phyloP scores from a whole-genome alignment of 2,113 vertebrate species.

The Nanorana parkeri region DNA sequence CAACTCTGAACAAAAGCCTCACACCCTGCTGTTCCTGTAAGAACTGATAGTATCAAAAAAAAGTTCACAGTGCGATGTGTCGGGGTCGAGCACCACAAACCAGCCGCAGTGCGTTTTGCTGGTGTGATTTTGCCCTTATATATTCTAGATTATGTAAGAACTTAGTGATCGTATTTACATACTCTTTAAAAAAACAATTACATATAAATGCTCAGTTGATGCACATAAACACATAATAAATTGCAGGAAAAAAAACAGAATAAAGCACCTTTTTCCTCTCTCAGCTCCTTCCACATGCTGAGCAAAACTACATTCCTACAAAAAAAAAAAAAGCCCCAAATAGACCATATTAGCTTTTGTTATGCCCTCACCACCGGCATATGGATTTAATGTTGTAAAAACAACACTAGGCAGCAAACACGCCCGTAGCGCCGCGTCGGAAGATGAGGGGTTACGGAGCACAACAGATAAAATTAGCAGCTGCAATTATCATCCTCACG shows the following conservation, averaged over 20 bases:
- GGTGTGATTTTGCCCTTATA: too few relatives aligned
- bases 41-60: too few relatives aligned
- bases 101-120: too few relatives aligned
- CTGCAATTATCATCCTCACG: slow-evolving; percentile 1
- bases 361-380: background rate
- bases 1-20: too few relatives aligned
- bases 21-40: too few relatives aligned
- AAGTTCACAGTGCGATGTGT: too few relatives aligned
- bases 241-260: background rate
- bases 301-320: background rate
- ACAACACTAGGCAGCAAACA: background rate
- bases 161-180: too few relatives aligned
- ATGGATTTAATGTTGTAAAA: background rate
- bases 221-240: too few relatives aligned
- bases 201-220: too few relatives aligned
- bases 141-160: too few relatives aligned
- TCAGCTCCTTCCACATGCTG: background rate
- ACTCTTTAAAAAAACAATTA: too few relatives aligned
- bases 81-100: too few relatives aligned
- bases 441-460: background rate
- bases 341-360: background rate
- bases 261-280: background rate
- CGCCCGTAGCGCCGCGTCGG: background rate
- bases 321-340: background rate
- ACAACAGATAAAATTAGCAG: slow-evolving; percentile 17